These are phyloP conservation scores for Callospermophilus lateralis DNA, from an alignment of 2,113 vertebrate genomes.

Conservation along the genomic window DNA sequence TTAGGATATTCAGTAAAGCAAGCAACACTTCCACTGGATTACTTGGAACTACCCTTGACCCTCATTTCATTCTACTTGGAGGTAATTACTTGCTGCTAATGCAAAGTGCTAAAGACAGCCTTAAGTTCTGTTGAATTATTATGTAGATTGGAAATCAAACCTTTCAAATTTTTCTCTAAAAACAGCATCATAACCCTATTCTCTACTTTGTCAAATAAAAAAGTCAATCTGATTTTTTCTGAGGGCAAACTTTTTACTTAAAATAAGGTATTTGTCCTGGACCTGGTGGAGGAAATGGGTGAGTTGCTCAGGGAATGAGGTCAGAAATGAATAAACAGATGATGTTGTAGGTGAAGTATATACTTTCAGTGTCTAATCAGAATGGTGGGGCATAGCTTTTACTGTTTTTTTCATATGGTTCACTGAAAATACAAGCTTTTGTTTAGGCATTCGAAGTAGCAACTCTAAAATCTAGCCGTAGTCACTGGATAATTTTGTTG, in stretches of 20 bases:
- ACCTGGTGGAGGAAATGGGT: background rate
- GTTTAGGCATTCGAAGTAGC: constrained; percentile 47
- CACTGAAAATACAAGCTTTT: constrained; percentile 35
- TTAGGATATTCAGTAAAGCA: constrained; percentile 82
- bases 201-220: constrained; percentile 52
- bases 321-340: constrained; percentile 7
- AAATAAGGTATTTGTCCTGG: background rate
- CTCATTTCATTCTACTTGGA: constrained; percentile 84
- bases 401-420: constrained; percentile 12
- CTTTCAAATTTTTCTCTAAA: constrained; percentile 54
- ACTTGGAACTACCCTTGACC: constrained; percentile 81
- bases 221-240: constrained; percentile 58
- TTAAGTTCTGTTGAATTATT: constrained; percentile 81
- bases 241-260: constrained; percentile 21
- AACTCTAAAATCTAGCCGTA: constrained; percentile 72
- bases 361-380: background rate
- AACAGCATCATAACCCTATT: constrained; percentile 4
- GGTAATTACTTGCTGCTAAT: constrained; percentile 86
- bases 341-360: background rate
- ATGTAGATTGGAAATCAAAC: constrained; percentile 69
- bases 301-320: constrained; percentile 38
- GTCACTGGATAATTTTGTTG: constrained; percentile 71
- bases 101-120: constrained; percentile 77
- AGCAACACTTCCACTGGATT: constrained; percentile 78
- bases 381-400: background rate